phyloP scores from a whole-genome alignment of 2,113 vertebrate species.

The Protomyctophum bolini region DNA sequence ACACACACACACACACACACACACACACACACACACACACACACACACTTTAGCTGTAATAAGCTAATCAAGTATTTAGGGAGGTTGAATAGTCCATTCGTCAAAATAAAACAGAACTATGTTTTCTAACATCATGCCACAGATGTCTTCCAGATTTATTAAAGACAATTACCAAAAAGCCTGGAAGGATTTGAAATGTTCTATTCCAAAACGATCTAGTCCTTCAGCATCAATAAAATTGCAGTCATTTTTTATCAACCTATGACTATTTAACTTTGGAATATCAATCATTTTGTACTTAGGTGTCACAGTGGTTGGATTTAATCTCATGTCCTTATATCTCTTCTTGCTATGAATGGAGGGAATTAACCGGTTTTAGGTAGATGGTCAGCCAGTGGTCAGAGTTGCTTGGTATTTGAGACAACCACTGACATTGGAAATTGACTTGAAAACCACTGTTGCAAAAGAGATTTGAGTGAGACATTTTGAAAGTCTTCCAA shows the following conservation, averaged over 20 bases:
- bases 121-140: not conserved
- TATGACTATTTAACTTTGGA: too few species aligned
- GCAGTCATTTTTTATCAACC: too few species aligned
- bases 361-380: not conserved
- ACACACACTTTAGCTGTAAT: not conserved
- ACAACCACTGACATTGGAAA: not conserved
- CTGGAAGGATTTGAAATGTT: not conserved
- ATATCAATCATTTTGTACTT: too few species aligned
- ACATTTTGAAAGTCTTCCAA: conserved; percentile 1
- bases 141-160: not conserved
- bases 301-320: too few species aligned
- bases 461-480: not conserved
- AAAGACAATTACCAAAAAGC: not conserved
- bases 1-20: not conserved
- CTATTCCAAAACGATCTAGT: too few species aligned
- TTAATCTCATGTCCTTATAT: not conserved
- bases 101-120: too few species aligned
- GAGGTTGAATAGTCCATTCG: too few species aligned
- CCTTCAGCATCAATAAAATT: too few species aligned
- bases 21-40: not conserved
- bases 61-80: not conserved
- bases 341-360: not conserved
- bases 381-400: not conserved
- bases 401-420: not conserved
- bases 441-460: not conserved